Evolutionary conservation across 1,140 invertebrate genomes (phyloP).

Genomic region (Stratiolaelaps scimitus): DNA sequence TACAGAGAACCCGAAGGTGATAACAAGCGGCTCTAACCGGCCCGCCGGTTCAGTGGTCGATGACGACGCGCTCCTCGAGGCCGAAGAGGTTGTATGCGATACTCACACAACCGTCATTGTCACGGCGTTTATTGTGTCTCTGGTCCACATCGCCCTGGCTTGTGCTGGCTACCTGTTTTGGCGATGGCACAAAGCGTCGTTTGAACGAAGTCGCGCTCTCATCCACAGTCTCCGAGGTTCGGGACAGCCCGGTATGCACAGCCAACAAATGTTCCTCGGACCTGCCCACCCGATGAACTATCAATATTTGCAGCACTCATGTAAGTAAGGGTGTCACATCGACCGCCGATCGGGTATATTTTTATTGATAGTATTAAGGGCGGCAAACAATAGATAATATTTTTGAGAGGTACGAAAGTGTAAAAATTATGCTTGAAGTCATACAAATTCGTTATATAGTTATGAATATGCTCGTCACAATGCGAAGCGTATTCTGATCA

Average conservation of each 20-base stretch:
- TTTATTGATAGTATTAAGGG: no score
- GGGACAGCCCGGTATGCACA: neutral
- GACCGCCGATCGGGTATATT: no score
- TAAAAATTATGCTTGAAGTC: no score
- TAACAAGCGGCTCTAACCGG: no score
- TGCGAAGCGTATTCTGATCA: no score
- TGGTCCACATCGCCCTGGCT: slow-evolving; percentile 38
- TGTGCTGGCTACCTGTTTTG: slow-evolving; percentile 39
- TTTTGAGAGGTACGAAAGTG: no score
- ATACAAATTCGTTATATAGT: no score
- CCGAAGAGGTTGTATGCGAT: slow-evolving; percentile 38
- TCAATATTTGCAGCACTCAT: slow-evolving; percentile 16
- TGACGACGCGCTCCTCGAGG: slow-evolving; percentile 20
- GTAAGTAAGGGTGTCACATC: no score
- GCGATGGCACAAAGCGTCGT: slow-evolving; percentile 36
- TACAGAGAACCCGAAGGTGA: neutral
- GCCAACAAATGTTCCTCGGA: slow-evolving; percentile 15
- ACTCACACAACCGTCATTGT: slow-evolving; percentile 39
- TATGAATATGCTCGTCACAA: no score
- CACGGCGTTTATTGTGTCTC: slow-evolving; percentile 38
- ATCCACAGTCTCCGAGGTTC: slow-evolving; percentile 18
- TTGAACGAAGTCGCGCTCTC: slow-evolving; percentile 32
- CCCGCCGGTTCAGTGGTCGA: neutral
- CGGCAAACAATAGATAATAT: no score
- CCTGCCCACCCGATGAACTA: slow-evolving; percentile 20